A percentile compares a stretch with the other conserved stretches of the same genome.
Conservation (phyloP, 2,797 vertebrate genomes). For the Coregonus ussuriensis region DNA sequence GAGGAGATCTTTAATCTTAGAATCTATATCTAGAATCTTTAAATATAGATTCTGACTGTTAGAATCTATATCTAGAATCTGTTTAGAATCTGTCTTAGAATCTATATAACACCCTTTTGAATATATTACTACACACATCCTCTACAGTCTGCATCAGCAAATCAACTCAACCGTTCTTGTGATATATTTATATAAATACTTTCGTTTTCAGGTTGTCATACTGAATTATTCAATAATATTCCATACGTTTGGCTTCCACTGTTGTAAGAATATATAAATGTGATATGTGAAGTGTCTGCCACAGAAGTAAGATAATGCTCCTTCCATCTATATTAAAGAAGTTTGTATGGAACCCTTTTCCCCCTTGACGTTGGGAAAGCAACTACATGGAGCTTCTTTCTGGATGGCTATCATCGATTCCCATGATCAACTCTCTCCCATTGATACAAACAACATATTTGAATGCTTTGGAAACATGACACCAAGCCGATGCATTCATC, state of each 20-base stretch:
- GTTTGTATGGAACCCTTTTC: too few relatives aligned
- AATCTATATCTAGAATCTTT: not conserved
- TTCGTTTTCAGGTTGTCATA: conserved; percentile 22
- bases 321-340: not conserved
- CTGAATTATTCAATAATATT: conserved; percentile 1
- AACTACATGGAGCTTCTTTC: not conserved
- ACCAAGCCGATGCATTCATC: not conserved
- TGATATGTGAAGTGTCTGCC: not conserved
- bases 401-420: not conserved
- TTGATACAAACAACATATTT: not conserved
- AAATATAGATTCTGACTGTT: too few relatives aligned
- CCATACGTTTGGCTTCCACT: not conserved
- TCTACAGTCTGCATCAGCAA: conserved; percentile 3
- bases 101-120: not conserved
- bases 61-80: too few relatives aligned
- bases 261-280: not conserved
- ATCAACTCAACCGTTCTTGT: conserved; percentile 12
- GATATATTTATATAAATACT: conserved; percentile 34
- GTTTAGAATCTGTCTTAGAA: not conserved
- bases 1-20: conserved; percentile 12
- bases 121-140: not conserved
- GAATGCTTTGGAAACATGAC: not conserved
- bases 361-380: not conserved
- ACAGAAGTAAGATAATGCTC: not conserved
- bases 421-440: not conserved